Percentiles rank a stretch among this genome's conserved stretches.
These are phyloP conservation scores for Homalodisca vitripennis DNA, from an alignment of 1,140 invertebrate species.

Conservation along the genomic window DNA sequence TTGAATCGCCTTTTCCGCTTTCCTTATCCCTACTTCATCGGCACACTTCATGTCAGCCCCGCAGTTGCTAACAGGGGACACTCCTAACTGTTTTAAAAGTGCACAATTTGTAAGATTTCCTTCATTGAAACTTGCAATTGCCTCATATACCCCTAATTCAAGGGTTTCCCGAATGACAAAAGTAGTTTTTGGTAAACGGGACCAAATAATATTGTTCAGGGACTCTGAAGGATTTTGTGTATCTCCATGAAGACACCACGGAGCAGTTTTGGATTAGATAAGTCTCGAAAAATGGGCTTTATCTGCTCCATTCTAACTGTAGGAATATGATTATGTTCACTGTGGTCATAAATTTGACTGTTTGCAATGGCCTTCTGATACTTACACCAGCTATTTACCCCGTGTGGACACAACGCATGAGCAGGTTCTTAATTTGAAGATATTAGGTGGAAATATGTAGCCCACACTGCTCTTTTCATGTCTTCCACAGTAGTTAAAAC, in stretches of 20 bases:
- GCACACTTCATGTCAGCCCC: not conserved
- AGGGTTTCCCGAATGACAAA: conserved; percentile 36
- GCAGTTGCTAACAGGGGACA: not conserved
- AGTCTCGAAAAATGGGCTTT: conserved; percentile 24
- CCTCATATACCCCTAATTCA: conserved; percentile 36
- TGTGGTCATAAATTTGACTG: not conserved
- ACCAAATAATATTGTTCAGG: conserved; percentile 39
- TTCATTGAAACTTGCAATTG: conserved; percentile 21
- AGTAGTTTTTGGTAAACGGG: conserved; percentile 37
- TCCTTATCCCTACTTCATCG: not conserved
- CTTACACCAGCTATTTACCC: conserved; percentile 13
- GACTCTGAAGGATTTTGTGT: conserved; percentile 40
- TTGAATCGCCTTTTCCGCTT: not conserved
- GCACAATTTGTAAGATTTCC: not conserved
- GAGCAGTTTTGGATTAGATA: conserved; percentile 13
- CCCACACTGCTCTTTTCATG: conserved; percentile 24
- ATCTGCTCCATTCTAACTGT: not conserved
- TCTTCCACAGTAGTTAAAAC: conserved; percentile 2
- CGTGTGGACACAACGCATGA: conserved; percentile 11
- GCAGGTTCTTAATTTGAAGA: not conserved
- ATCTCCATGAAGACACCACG: conserved; percentile 33
- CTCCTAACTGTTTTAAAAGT: not conserved
- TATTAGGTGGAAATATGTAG: conserved; percentile 20
- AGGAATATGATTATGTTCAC: conserved; percentile 1
- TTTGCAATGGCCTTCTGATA: conserved; percentile 1